A percentile compares a stretch with the other conserved stretches of the same genome.
Evolutionary conservation across 2,113 vertebrate genomes (phyloP).

Genomic region (Indicator indicator): DNA sequence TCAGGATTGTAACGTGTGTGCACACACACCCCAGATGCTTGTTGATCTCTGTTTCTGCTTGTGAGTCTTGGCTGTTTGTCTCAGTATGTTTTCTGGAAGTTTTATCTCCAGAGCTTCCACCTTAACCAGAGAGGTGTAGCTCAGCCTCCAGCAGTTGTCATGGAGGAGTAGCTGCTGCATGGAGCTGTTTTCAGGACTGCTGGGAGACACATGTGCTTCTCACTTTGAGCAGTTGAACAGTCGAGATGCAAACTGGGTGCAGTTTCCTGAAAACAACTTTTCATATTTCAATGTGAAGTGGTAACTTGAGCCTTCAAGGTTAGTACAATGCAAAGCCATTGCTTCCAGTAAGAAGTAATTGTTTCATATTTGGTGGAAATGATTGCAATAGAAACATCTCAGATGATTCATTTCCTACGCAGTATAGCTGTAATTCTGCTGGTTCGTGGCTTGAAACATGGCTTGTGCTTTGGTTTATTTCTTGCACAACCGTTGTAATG

Average conservation of each 20-base stretch:
- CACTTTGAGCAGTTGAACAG: background rate
- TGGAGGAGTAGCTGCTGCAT: background rate
- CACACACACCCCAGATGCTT: no score
- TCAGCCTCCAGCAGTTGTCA: background rate
- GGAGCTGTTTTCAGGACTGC: background rate
- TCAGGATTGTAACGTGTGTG: background rate
- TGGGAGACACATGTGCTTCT: background rate
- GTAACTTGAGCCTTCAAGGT: background rate
- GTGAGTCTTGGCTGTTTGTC: accelerated
- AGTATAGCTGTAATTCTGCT: conserved; percentile 57
- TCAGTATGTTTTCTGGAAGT: accelerated
- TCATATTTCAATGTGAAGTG: background rate
- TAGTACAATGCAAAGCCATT: background rate
- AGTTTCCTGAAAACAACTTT: conserved; percentile 53
- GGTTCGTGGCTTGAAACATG: conserved; percentile 11
- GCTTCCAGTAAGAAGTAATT: conserved; percentile 44
- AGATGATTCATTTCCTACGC: conserved; percentile 62
- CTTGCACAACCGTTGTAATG: conserved; percentile 26
- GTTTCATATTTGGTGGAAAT: conserved; percentile 5
- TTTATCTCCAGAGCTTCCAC: background rate
- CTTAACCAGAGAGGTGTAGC: background rate
- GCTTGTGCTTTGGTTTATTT: conserved; percentile 37
- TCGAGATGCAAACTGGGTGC: conserved; percentile 45
- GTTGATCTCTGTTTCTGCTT: background rate
- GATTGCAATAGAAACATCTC: conserved; percentile 32